Conservation (phyloP, 1,140 invertebrate species). For the Conopomorpha cramerella region DNA sequence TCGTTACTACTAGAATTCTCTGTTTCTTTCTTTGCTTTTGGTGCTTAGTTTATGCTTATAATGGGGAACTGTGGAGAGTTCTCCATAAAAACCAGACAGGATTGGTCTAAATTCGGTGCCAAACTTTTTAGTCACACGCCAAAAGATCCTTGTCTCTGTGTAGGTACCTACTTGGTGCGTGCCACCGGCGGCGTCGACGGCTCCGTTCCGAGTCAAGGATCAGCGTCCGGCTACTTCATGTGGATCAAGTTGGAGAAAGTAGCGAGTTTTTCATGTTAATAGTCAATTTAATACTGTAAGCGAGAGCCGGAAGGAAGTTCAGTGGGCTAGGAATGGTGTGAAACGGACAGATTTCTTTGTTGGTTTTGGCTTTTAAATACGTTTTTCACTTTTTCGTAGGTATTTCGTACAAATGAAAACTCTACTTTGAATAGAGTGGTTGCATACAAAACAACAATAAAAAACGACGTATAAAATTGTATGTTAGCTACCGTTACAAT, state of each 20-base stretch:
- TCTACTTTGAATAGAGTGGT: background rate
- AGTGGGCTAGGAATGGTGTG: no score
- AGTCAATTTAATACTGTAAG: constrained; percentile 1
- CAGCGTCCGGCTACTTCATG: constrained; percentile 39
- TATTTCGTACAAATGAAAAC: background rate
- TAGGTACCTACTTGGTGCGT: background rate
- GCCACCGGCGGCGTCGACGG: constrained; percentile 10
- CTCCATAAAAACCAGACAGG: no score
- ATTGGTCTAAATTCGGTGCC: background rate
- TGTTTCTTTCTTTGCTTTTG: no score
- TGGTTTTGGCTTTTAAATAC: background rate
- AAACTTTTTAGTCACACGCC: background rate
- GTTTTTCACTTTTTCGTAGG: background rate
- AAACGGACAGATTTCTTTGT: background rate
- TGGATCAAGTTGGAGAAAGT: constrained; percentile 8
- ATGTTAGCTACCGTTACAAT: no score
- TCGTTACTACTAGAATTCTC: no score
- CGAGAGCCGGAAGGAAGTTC: background rate
- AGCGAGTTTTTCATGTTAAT: constrained; percentile 5
- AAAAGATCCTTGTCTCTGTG: background rate
- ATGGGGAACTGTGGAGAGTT: no score
- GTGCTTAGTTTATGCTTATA: no score
- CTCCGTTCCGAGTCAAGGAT: constrained; percentile 48
- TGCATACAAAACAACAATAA: no score
- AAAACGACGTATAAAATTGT: no score